Percentiles rank a stretch among this genome's conserved stretches.
These are phyloP conservation scores for Trachelus iudaicus DNA, from an alignment of 2,888 invertebrate species.

Conservation along the genomic window DNA sequence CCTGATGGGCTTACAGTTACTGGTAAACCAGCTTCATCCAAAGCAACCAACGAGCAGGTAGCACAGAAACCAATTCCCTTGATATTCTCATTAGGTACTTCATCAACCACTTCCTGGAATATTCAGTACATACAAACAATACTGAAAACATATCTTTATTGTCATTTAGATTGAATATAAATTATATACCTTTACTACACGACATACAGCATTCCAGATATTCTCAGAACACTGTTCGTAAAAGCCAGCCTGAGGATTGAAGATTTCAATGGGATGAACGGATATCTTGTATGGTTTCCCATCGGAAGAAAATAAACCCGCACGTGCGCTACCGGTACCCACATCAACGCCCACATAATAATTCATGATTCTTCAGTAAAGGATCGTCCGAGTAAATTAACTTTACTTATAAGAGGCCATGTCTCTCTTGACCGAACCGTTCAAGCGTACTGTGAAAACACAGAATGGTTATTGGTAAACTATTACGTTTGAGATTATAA, in stretches of 20 bases:
- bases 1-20: constrained; percentile 77
- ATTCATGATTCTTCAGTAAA: constrained; percentile 39
- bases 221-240: constrained; percentile 93
- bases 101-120: constrained; percentile 72
- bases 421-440: not conserved
- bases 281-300: constrained; percentile 77
- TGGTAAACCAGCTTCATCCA: constrained; percentile 78
- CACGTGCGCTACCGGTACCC: constrained; percentile 91
- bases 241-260: constrained; percentile 80
- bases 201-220: constrained; percentile 83
- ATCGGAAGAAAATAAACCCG: constrained; percentile 78
- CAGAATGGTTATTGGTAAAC: constrained; percentile 33
- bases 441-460: constrained; percentile 4
- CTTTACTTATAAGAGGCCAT: not conserved
- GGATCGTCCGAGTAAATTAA: not conserved
- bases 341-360: constrained; percentile 92
- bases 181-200: constrained; percentile 78
- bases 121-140: not conserved
- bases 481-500: constrained; percentile 10
- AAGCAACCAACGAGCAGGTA: constrained; percentile 90
- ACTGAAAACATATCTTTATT: not conserved
- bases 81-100: constrained; percentile 70
- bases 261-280: constrained; percentile 77
- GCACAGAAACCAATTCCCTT: constrained; percentile 95
- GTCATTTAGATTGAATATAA: not conserved